phyloP scores from a whole-genome alignment of 2,113 vertebrate species.

The Rallus limicola region DNA sequence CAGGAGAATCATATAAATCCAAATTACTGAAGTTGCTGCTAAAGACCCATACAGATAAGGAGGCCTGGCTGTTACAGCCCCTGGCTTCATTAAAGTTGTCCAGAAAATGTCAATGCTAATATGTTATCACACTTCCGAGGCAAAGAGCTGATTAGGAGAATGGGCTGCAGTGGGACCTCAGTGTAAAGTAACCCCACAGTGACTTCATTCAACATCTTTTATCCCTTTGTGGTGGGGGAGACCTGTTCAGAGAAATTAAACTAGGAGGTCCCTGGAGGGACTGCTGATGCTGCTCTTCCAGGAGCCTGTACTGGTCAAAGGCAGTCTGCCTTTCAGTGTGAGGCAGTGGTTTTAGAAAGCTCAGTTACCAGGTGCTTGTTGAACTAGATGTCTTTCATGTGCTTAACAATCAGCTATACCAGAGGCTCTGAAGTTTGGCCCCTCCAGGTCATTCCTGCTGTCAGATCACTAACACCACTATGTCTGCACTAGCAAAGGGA shows the following conservation, averaged over 20 bases:
- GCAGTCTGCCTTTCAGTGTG: not conserved
- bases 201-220: not conserved
- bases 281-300: not conserved
- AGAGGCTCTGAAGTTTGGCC: not conserved
- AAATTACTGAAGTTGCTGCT: not conserved
- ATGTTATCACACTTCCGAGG: not conserved
- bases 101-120: not conserved
- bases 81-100: not conserved
- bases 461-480: not conserved
- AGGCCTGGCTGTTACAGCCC: not conserved
- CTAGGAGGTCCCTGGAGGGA: not conserved
- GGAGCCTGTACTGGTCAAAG: not conserved
- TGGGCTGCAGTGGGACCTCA: not conserved
- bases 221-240: not conserved
- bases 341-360: not conserved
- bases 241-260: not conserved
- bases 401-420: not conserved
- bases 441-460: not conserved
- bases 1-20: not conserved
- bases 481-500: not conserved
- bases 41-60: slow-evolving; percentile 7
- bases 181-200: not conserved
- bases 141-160: not conserved
- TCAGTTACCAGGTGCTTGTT: not conserved
- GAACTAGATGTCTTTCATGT: not conserved